phyloP scores from a whole-genome alignment of 1,140 invertebrate species.

The Drosophila elegans region DNA sequence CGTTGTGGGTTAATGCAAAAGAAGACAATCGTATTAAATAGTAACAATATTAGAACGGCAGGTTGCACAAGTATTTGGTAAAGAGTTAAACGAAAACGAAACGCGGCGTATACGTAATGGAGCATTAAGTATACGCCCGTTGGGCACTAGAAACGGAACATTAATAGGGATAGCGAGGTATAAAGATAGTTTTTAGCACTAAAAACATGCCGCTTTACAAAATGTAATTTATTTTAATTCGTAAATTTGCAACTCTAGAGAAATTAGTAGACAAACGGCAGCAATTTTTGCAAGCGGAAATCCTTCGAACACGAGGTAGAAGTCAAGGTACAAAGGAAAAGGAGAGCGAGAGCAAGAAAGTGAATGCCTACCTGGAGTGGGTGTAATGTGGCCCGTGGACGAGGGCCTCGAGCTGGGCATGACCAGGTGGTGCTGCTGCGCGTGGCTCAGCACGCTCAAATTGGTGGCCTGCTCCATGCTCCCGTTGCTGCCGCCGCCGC shows the following conservation, averaged over 20 bases:
- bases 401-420: slow-evolving; percentile 85
- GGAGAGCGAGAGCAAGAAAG: slow-evolving; percentile 1
- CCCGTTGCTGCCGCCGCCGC: slow-evolving; percentile 80
- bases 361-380: slow-evolving; percentile 85
- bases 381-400: slow-evolving; percentile 87
- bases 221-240: background rate
- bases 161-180: slow-evolving; percentile 3
- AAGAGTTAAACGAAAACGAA: slow-evolving; percentile 20
- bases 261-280: slow-evolving; percentile 35
- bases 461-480: slow-evolving; percentile 85
- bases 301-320: slow-evolving; percentile 16
- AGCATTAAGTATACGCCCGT: slow-evolving; percentile 31
- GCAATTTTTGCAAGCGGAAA: slow-evolving; percentile 37
- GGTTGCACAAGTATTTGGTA: slow-evolving; percentile 15
- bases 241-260: slow-evolving; percentile 1
- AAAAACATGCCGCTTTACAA: slow-evolving; percentile 26
- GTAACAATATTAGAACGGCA: slow-evolving; percentile 46
- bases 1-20: slow-evolving; percentile 53
- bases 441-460: slow-evolving; percentile 83
- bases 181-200: slow-evolving; percentile 6
- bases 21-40: slow-evolving; percentile 53
- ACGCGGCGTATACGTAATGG: slow-evolving; percentile 37
- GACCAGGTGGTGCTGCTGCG: slow-evolving; percentile 85
- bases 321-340: slow-evolving; percentile 11
- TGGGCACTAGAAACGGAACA: background rate